phyloP scores from a whole-genome alignment of 2,113 vertebrate species.

The Festucalex cinctus region DNA sequence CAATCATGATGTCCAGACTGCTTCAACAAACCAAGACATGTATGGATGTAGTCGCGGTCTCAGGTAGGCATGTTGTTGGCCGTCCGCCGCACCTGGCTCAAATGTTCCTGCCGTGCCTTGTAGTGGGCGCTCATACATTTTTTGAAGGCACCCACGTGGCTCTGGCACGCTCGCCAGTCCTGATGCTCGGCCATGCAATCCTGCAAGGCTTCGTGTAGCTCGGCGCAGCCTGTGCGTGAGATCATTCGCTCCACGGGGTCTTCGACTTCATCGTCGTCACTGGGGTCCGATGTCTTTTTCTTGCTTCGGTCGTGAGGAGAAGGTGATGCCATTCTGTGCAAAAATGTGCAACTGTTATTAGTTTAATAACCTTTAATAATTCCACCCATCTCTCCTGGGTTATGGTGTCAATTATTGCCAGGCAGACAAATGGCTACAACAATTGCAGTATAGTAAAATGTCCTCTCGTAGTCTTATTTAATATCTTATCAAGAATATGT shows the following conservation, averaged over 20 bases:
- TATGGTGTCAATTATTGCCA: too few species aligned
- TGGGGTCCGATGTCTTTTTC: constrained; percentile 23
- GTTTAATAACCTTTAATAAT: neutral
- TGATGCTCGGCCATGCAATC: constrained; percentile 88
- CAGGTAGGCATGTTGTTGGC: constrained; percentile 33
- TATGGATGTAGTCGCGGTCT: constrained; percentile 3
- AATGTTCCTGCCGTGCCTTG: constrained; percentile 60
- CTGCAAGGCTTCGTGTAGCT: constrained; percentile 82
- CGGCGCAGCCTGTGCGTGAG: constrained; percentile 78
- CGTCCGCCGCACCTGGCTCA: constrained; percentile 19
- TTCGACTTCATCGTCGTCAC: constrained; percentile 74
- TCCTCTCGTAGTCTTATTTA: neutral
- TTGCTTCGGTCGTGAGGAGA: constrained; percentile 75
- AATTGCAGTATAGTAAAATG: too few species aligned
- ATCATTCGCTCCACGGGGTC: constrained; percentile 86
- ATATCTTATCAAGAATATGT: neutral
- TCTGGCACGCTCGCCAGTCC: constrained; percentile 89
- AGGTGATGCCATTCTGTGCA: constrained; percentile 69
- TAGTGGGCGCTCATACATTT: constrained; percentile 83
- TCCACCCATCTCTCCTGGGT: neutral
- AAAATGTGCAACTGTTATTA: neutral
- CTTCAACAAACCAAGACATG: neutral
- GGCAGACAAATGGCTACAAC: too few species aligned
- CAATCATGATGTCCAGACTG: neutral
- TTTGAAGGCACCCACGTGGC: constrained; percentile 78